phyloP scores from a whole-genome alignment of 2,113 vertebrate species.

The Ibidorhyncha struthersii region DNA sequence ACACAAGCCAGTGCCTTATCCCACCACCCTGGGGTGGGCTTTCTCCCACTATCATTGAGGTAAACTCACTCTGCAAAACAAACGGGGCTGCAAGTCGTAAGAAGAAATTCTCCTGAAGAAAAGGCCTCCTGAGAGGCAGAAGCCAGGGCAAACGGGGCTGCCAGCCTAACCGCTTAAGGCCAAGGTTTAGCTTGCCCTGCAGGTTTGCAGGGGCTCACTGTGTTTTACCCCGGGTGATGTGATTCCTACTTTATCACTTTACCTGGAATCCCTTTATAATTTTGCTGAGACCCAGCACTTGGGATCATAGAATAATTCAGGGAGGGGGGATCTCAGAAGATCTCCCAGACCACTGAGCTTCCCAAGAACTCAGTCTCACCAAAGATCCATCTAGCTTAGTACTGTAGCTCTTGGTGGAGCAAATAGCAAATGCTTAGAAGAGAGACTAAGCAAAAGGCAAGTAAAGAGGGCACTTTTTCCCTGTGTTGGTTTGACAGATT shows the following conservation, averaged over 20 bases:
- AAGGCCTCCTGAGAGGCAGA: not conserved
- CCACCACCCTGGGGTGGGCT: not conserved
- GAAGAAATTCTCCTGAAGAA: not conserved
- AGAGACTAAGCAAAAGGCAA: not conserved
- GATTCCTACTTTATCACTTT: not conserved
- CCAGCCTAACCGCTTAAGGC: not conserved
- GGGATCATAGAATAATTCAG: not conserved
- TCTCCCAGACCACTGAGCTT: not conserved
- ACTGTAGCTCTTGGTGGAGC: not conserved
- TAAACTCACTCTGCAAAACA: not conserved
- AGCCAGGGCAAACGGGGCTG: not conserved
- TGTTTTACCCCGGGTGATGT: not conserved
- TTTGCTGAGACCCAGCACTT: not conserved
- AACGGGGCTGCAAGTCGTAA: not conserved
- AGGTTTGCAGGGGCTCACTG: not conserved
- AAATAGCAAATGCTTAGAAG: not conserved
- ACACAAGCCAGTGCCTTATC: not conserved
- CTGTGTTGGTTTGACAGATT: not conserved
- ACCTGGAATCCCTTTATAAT: not conserved
- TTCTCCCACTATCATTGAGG: not conserved
- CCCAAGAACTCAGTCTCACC: not conserved
- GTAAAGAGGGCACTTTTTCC: not conserved
- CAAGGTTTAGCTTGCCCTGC: not conserved
- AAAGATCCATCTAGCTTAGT: not conserved
- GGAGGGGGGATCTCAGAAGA: not conserved